Evolutionary conservation across 2,797 vertebrate species (phyloP).

Genomic region (Odontamblyopus lacepedii): DNA sequence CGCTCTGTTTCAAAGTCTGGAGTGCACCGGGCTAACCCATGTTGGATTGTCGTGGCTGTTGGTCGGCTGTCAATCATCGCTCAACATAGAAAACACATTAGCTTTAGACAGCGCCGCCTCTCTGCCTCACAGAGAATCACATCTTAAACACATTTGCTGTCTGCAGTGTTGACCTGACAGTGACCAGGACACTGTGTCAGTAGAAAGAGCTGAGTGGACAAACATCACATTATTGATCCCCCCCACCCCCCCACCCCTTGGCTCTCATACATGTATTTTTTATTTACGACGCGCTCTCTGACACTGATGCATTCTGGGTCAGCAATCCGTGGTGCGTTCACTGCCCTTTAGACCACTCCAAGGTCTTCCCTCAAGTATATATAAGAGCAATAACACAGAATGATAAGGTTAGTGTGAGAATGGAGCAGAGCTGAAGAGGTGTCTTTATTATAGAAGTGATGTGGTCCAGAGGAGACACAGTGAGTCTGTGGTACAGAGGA

Average conservation of each 20-base stretch:
- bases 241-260: not conserved
- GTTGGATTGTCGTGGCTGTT: no score
- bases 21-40: no score
- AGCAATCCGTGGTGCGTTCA: constrained; percentile 1
- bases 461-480: no score
- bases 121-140: not conserved
- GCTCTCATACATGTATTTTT: constrained; percentile 4
- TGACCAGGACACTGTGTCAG: not conserved
- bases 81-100: no score
- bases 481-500: no score
- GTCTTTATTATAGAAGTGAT: not conserved
- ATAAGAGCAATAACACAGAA: not conserved
- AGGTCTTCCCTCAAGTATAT: not conserved
- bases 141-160: constrained; percentile 1
- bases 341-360: not conserved
- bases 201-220: constrained; percentile 23
- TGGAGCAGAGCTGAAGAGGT: constrained; percentile 42
- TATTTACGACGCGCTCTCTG: constrained; percentile 21
- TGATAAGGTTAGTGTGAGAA: constrained; percentile 30
- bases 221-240: constrained; percentile 24
- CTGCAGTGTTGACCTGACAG: constrained; percentile 2
- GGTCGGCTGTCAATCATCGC: no score
- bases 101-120: not conserved
- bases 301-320: constrained; percentile 7
- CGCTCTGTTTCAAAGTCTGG: no score